A percentile compares a stretch with the other conserved stretches of the same genome.
Conservation (phyloP, 2,888 invertebrate genomes). For the Catocala fraxini region DNA sequence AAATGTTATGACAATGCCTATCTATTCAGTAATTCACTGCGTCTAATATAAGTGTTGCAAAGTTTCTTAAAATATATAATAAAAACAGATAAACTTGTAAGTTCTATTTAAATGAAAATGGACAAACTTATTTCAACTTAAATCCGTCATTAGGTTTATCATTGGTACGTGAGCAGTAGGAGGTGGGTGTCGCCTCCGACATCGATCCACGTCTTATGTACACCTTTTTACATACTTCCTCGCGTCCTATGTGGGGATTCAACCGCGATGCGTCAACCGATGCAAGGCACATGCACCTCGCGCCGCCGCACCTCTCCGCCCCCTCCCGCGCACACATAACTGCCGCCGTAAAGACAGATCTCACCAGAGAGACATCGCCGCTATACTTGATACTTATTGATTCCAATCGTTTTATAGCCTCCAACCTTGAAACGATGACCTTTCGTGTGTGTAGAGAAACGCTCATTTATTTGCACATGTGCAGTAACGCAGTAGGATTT, state of each 20-base stretch:
- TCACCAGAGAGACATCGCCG: constrained; percentile 54
- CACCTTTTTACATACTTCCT: constrained; percentile 81
- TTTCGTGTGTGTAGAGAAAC: constrained; percentile 55
- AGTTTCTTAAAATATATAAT: too few species aligned
- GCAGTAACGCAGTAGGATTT: constrained; percentile 22
- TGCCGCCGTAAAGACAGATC: constrained; percentile 54
- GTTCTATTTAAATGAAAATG: background rate
- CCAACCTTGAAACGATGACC: constrained; percentile 71
- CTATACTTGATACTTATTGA: constrained; percentile 58
- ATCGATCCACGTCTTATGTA: constrained; percentile 85
- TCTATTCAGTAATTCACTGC: too few species aligned
- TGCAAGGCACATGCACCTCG: constrained; percentile 79
- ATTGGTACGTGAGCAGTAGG: constrained; percentile 45
- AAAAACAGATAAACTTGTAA: too few species aligned
- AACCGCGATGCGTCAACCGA: constrained; percentile 85
- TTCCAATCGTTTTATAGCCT: constrained; percentile 60
- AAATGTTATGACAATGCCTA: too few species aligned
- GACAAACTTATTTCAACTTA: constrained; percentile 6
- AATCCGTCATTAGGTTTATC: constrained; percentile 41
- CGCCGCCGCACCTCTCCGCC: constrained; percentile 54
- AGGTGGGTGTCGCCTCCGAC: constrained; percentile 73
- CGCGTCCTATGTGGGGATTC: constrained; percentile 83
- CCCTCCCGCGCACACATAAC: constrained; percentile 48
- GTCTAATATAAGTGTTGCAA: background rate
- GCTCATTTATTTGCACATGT: constrained; percentile 39